Evolutionary conservation across 1,140 invertebrate genomes (phyloP).

Genomic region (Melanaphis sacchari): DNA sequence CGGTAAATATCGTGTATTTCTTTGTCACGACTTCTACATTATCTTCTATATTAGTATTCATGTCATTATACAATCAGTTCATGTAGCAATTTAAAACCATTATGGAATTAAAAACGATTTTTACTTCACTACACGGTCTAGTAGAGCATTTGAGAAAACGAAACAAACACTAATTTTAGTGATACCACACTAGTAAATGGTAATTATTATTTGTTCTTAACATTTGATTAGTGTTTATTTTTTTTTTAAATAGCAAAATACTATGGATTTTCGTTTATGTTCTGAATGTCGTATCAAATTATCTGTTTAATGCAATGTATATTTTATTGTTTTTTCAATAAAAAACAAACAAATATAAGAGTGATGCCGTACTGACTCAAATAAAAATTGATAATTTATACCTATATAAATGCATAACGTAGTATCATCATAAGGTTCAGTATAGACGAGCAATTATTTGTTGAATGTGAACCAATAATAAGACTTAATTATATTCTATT

Average conservation of each 20-base stretch:
- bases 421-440: background rate
- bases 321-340: background rate
- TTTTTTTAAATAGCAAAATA: background rate
- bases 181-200: background rate
- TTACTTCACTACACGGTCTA: background rate
- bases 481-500: background rate
- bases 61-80: background rate
- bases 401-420: too few relatives aligned
- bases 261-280: background rate
- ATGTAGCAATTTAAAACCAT: conserved; percentile 21
- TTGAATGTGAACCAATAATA: background rate
- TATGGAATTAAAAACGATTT: conserved; percentile 29
- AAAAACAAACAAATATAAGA: too few relatives aligned
- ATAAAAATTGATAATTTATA: background rate
- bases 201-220: background rate
- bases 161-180: background rate
- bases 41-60: conserved; percentile 16
- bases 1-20: background rate
- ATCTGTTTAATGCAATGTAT: background rate
- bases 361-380: background rate
- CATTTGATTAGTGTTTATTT: background rate
- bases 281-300: background rate
- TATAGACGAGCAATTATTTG: background rate
- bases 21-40: background rate
- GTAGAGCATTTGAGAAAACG: background rate